These are phyloP conservation scores for Scatophagus argus DNA, from an alignment of 2,113 vertebrate species.

Conservation along the genomic window DNA sequence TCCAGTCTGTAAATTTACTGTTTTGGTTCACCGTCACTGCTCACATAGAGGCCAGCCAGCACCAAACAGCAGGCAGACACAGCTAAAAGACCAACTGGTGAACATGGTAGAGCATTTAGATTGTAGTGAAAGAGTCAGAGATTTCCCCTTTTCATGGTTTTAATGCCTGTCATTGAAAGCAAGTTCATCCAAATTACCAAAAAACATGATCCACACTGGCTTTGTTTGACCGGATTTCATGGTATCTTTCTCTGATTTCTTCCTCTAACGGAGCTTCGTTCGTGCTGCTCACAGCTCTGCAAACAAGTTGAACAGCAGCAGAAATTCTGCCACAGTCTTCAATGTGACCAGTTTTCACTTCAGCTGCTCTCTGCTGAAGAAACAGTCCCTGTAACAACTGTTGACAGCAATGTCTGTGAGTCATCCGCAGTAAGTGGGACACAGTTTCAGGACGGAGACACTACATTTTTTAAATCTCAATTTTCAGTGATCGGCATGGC, in stretches of 20 bases:
- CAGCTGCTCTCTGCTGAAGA: background rate
- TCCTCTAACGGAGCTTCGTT: too few relatives aligned
- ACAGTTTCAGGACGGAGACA: background rate
- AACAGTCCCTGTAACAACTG: background rate
- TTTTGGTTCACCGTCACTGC: background rate
- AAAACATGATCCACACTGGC: too few relatives aligned
- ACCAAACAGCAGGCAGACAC: background rate
- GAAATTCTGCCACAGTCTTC: slow-evolving; percentile 8
- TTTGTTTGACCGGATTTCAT: background rate
- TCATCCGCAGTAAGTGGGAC: background rate
- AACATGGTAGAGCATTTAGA: background rate
- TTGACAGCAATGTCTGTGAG: background rate
- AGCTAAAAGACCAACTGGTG: background rate
- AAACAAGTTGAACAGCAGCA: slow-evolving; percentile 5
- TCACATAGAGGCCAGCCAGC: background rate
- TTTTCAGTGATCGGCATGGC: background rate
- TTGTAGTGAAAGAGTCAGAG: background rate
- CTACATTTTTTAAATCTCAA: background rate
- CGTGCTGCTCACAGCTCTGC: too few relatives aligned
- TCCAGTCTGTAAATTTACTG: background rate
- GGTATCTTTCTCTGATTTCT: too few relatives aligned
- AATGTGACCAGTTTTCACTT: slow-evolving; percentile 11
- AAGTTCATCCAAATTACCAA: too few relatives aligned
- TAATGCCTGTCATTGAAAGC: too few relatives aligned
- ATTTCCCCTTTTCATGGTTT: too few relatives aligned